Conservation (phyloP, 2,888 invertebrate species). For the Abscondita cerata region DNA sequence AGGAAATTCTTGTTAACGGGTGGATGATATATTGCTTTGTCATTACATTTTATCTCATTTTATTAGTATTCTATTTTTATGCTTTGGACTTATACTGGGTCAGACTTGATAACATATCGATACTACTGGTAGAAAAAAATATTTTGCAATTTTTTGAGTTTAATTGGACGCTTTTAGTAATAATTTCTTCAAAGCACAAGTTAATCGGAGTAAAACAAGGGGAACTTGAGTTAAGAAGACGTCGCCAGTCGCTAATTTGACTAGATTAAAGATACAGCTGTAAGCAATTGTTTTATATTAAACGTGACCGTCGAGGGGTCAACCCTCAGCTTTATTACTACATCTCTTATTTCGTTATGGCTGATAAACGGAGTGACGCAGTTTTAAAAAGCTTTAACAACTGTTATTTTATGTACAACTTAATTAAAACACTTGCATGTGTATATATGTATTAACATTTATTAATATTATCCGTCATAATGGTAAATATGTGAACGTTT, state of each 20-base stretch:
- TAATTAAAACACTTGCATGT: neutral
- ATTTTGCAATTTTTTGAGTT: too few species aligned
- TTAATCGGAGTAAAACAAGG: constrained; percentile 31
- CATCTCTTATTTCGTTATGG: constrained; percentile 29
- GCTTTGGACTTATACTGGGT: too few species aligned
- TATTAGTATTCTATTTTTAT: too few species aligned
- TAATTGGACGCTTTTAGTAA: too few species aligned
- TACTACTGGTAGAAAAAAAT: too few species aligned
- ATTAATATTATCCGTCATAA: too few species aligned
- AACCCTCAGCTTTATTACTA: constrained; percentile 39
- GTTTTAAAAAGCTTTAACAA: constrained; percentile 18
- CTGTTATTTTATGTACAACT: neutral
- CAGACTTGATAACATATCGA: too few species aligned
- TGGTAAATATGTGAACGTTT: too few species aligned
- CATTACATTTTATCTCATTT: too few species aligned
- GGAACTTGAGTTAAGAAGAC: constrained; percentile 38
- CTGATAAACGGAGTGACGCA: constrained; percentile 24
- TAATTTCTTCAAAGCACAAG: too few species aligned
- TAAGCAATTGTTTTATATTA: constrained; percentile 57
- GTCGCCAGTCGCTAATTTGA: constrained; percentile 49
- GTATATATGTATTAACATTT: neutral
- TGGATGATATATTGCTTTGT: too few species aligned
- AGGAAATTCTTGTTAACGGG: too few species aligned
- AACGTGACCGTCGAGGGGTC: constrained; percentile 50
- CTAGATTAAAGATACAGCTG: constrained; percentile 56